These are phyloP conservation scores for Spondyliosoma cantharus DNA, from an alignment of 2,797 vertebrate genomes.

Conservation along the genomic window DNA sequence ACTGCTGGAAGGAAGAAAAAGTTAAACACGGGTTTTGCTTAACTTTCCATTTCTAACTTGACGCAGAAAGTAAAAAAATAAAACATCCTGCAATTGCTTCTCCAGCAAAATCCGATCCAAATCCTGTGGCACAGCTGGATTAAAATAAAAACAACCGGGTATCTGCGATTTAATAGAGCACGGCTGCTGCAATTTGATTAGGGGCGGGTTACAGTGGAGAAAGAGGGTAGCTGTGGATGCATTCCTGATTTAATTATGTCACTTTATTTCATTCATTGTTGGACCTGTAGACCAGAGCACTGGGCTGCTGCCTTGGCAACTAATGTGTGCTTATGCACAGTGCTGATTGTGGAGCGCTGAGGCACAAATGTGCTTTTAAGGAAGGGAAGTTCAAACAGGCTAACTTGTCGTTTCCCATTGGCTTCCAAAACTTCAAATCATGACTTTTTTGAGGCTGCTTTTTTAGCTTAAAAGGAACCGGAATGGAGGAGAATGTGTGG, in stretches of 20 bases:
- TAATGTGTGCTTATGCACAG: slow-evolving; percentile 38
- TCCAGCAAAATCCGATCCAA: slow-evolving; percentile 46
- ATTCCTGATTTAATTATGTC: slow-evolving; percentile 62
- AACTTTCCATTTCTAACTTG: slow-evolving; percentile 21
- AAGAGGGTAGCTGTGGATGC: slow-evolving; percentile 29
- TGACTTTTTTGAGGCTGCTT: slow-evolving; percentile 22
- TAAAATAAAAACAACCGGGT: slow-evolving; percentile 51
- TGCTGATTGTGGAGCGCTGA: slow-evolving; percentile 22
- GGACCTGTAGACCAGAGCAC: slow-evolving; percentile 26
- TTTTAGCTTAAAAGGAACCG: background rate
- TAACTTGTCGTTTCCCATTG: background rate
- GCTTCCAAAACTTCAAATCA: slow-evolving; percentile 18
- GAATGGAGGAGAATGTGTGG: slow-evolving; percentile 1
- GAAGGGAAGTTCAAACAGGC: slow-evolving; percentile 9
- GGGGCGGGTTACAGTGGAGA: slow-evolving; percentile 41
- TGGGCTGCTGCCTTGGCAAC: slow-evolving; percentile 38
- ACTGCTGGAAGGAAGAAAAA: slow-evolving; percentile 10
- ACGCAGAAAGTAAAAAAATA: background rate
- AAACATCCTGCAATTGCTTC: slow-evolving; percentile 19
- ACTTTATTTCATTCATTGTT: slow-evolving; percentile 66
- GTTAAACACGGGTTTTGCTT: slow-evolving; percentile 22
- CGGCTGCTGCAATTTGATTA: slow-evolving; percentile 50
- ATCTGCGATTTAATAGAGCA: slow-evolving; percentile 68
- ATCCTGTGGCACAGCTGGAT: slow-evolving; percentile 37
- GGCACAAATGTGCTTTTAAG: slow-evolving; percentile 24